Evolutionary conservation across 1,140 invertebrate genomes (phyloP), one percentile per base, ranked within the genome.

Genomic region (Lysiphlebus fabarum): DNA sequence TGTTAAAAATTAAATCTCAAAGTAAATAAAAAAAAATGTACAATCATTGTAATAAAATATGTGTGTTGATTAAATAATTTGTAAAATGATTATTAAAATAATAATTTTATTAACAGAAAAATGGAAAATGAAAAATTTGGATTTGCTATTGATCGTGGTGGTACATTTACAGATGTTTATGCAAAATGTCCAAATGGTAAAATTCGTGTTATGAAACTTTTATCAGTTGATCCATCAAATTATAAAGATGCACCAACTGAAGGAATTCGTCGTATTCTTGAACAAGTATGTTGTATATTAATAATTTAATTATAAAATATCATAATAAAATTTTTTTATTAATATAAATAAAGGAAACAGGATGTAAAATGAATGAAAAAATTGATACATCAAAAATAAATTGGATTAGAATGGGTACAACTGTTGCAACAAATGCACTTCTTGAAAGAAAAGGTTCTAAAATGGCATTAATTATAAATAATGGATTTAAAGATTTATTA

Each of bases 351-450:
- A n/a, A 90, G 89, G 88, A 91, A 82, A 89, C 87, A 34, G 87
- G 86, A 4, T 75, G 76, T 45, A 81, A 80, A 36, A 73, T 88
- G 55, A 79, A 83, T 53, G 85, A 86, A 2, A 81, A 85, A 67
- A 85, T 92, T 0, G 85, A 91, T 65, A 86, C 84, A 0, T 85
- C 83, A 0, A 72, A 84, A 45, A 91, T 92, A 68, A 85, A 84
- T 53, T 99, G 94, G 89, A 97, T 99, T 56, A 83, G 97, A 61
- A 99, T 99, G 97, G 97, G 98, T 12, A 99, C 98, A 0, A 99
- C 98, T 1, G 96, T 99, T 0, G 98, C 97, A 0, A 99, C 98
- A 0, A 99, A 99, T 83, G 96, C 98, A 10, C 79, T 99, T 6
- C 76, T 99, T 6, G 98, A 99, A 73, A 83, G 96, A 53, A 99